These are phyloP conservation scores for Pipistrellus kuhlii DNA, from an alignment of 2,797 vertebrate genomes.

Conservation along the genomic window DNA sequence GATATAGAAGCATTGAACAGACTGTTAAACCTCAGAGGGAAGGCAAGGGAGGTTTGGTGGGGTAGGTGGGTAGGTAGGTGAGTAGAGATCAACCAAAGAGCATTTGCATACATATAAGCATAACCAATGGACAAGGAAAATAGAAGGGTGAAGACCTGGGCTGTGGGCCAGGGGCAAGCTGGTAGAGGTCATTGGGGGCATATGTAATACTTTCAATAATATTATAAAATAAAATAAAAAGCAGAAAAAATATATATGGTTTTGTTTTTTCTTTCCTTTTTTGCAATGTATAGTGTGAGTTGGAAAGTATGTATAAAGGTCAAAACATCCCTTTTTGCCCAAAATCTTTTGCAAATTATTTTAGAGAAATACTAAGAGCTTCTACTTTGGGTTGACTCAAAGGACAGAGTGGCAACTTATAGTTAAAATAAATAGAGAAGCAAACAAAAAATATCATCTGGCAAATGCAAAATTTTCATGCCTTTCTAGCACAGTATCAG, in stretches of 20 bases:
- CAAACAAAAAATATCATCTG: not conserved
- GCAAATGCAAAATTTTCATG: not conserved
- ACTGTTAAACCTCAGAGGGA: too few species aligned
- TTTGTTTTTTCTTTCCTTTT: not conserved
- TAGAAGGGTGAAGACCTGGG: too few species aligned
- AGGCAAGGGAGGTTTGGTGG: too few species aligned
- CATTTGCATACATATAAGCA: too few species aligned
- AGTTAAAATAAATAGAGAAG: constrained; percentile 16
- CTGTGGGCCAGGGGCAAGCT: too few species aligned
- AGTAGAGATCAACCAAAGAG: too few species aligned
- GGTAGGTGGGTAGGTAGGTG: too few species aligned
- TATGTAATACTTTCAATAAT: too few species aligned
- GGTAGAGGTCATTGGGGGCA: too few species aligned
- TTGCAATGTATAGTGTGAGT: not conserved
- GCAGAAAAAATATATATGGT: not conserved
- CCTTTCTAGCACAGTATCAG: constrained; percentile 29
- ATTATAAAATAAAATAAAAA: constrained; percentile 35
- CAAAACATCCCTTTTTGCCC: not conserved
- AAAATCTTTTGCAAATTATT: constrained; percentile 18
- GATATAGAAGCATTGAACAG: too few species aligned
- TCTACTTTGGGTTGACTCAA: not conserved
- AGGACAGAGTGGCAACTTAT: not conserved
- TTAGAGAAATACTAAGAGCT: not conserved
- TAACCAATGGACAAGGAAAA: too few species aligned
- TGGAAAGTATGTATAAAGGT: not conserved